phyloP scores from a whole-genome alignment of 2,888 invertebrate genomes.

The Ophion slaviceki region DNA sequence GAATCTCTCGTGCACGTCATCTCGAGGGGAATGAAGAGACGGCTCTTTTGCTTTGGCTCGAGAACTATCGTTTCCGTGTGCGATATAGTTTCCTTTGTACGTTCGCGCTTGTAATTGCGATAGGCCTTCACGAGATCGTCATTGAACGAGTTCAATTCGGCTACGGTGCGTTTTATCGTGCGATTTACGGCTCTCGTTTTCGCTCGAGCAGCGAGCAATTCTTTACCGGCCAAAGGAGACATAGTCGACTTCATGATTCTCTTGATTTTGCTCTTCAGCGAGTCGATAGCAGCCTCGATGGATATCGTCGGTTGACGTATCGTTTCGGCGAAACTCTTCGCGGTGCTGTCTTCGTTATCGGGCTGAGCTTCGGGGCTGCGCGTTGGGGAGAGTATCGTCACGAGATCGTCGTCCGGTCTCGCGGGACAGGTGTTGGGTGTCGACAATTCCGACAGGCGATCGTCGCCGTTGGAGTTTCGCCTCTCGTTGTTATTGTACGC shows the following conservation, averaged over 20 bases:
- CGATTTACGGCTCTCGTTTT: constrained; percentile 73
- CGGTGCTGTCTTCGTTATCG: not conserved
- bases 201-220: constrained; percentile 52
- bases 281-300: constrained; percentile 72
- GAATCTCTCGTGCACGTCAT: constrained; percentile 80
- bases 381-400: constrained; percentile 41
- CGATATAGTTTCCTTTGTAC: constrained; percentile 1
- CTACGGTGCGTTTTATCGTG: constrained; percentile 72
- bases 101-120: constrained; percentile 53
- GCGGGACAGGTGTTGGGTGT: constrained; percentile 41
- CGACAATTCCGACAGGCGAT: constrained; percentile 28
- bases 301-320: constrained; percentile 73
- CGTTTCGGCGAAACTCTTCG: constrained; percentile 65
- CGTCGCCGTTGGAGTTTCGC: constrained; percentile 16
- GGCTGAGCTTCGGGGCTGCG: constrained; percentile 3
- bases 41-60: constrained; percentile 48
- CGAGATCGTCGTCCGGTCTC: constrained; percentile 54
- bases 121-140: constrained; percentile 73
- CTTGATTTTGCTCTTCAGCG: constrained; percentile 70
- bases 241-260: constrained; percentile 53
- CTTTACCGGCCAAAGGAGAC: constrained; percentile 38
- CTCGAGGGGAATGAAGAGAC: constrained; percentile 68
- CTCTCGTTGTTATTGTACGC: not conserved
- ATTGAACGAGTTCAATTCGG: constrained; percentile 74
- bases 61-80: constrained; percentile 22